Percentiles rank a stretch among this genome's conserved stretches.
phyloP scores from a whole-genome alignment of 2,113 vertebrate genomes.

The Puffinus mauretanicus region DNA sequence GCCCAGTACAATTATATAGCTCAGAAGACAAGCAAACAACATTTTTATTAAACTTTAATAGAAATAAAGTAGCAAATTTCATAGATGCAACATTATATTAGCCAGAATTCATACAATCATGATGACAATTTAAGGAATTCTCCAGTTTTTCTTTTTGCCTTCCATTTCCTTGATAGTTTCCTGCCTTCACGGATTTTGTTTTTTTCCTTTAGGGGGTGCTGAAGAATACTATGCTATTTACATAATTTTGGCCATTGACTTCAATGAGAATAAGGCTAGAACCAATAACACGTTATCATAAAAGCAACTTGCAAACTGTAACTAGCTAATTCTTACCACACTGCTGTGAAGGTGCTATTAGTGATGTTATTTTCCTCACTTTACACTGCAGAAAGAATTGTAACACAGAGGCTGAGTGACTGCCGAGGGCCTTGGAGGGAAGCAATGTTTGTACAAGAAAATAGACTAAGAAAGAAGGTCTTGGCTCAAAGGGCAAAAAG shows the following conservation, averaged over 20 bases:
- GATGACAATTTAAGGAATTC: background rate
- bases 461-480: background rate
- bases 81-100: background rate
- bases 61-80: background rate
- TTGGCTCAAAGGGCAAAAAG: conserved; percentile 3
- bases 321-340: background rate
- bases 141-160: background rate
- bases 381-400: background rate
- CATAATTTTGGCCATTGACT: background rate
- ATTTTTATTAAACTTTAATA: background rate
- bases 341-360: background rate
- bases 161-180: background rate
- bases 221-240: background rate
- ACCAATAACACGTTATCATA: background rate
- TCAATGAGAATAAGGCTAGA: background rate
- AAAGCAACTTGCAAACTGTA: background rate
- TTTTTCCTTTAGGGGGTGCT: background rate
- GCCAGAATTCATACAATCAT: background rate
- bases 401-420: background rate
- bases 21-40: background rate
- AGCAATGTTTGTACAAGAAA: conserved; percentile 21
- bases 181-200: background rate
- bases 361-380: background rate
- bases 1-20: background rate
- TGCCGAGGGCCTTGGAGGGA: background rate